A percentile compares a stretch with the other conserved stretches of the same genome.
phyloP scores from a whole-genome alignment of 2,113 vertebrate genomes.

The Semicossyphus pulcher region DNA sequence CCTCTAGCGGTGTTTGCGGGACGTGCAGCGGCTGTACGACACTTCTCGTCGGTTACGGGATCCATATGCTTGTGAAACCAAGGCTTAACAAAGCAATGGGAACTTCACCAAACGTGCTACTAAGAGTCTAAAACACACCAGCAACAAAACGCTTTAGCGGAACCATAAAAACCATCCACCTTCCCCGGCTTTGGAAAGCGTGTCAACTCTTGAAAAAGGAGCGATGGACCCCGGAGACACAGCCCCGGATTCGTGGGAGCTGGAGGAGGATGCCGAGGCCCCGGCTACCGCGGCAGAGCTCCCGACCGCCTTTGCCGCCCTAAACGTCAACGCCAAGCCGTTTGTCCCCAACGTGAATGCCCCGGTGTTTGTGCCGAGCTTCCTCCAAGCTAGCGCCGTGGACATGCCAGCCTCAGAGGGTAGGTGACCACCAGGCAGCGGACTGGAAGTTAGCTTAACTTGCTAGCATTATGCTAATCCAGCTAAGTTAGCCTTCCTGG shows the following conservation, averaged over 20 bases:
- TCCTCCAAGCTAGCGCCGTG: conserved; percentile 75
- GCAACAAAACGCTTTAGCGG: conserved; percentile 24
- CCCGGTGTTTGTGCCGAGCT: conserved; percentile 93
- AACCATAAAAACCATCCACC: neutral
- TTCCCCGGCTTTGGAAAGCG: conserved; percentile 11
- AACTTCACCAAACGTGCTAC: conserved; percentile 60
- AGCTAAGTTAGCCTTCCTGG: conserved; percentile 70
- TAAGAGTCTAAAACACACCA: conserved; percentile 63
- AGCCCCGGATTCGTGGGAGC: conserved; percentile 98
- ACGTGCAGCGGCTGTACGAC: conserved; percentile 24
- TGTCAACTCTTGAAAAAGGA: conserved; percentile 59
- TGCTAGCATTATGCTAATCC: conserved; percentile 69
- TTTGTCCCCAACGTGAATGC: conserved; percentile 96
- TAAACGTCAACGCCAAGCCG: conserved; percentile 97
- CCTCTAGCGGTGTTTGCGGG: conserved; percentile 42
- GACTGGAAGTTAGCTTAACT: conserved; percentile 70
- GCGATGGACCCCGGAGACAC: conserved; percentile 91
- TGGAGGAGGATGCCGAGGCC: conserved; percentile 94
- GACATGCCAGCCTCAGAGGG: conserved; percentile 71
- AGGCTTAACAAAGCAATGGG: conserved; percentile 71
- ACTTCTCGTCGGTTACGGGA: conserved; percentile 56
- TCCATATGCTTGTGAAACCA: conserved; percentile 72
- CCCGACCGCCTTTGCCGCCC: conserved; percentile 89
- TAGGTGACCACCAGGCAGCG: conserved; percentile 47
- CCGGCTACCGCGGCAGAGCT: conserved; percentile 86